These are phyloP conservation scores for Frieseomelitta varia DNA, from an alignment of 1,140 invertebrate species.

Conservation along the genomic window DNA sequence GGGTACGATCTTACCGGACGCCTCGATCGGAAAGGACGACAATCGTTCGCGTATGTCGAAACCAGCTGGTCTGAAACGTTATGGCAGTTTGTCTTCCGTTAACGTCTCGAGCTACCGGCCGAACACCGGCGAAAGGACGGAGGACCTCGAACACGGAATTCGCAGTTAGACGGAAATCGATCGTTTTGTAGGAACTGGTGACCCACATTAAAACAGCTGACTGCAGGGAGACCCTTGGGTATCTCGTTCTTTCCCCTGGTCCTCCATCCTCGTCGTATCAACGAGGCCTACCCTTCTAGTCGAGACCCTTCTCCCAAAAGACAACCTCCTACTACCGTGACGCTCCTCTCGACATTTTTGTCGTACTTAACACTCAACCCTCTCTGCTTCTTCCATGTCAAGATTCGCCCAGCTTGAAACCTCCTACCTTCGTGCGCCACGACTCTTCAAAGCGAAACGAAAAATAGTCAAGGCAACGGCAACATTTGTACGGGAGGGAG, in stretches of 20 bases:
- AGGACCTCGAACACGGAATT: neutral
- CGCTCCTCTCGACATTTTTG: conserved; percentile 33
- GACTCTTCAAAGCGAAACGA: neutral
- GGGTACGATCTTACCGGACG: conserved; percentile 21
- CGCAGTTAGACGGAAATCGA: conserved; percentile 69
- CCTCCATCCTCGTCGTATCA: conserved; percentile 56
- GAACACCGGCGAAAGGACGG: neutral
- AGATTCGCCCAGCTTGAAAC: neutral
- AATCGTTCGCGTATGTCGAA: neutral
- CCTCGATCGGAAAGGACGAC: neutral
- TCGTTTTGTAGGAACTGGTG: conserved; percentile 74
- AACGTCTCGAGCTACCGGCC: neutral
- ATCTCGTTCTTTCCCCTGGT: conserved; percentile 62
- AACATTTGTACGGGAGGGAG: neutral
- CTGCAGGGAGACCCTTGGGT: conserved; percentile 55
- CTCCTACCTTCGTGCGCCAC: neutral
- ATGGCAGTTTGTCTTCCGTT: neutral
- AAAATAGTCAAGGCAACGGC: neutral
- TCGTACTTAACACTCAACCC: neutral
- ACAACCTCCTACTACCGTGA: conserved; percentile 3
- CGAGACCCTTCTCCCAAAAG: conserved; percentile 54
- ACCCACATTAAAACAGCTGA: conserved; percentile 80
- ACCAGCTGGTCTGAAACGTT: conserved; percentile 14
- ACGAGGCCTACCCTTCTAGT: conserved; percentile 62
- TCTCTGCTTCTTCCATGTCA: neutral